Evolutionary conservation across 2,113 vertebrate species (phyloP).

Genomic region (Onychostoma macrolepis): DNA sequence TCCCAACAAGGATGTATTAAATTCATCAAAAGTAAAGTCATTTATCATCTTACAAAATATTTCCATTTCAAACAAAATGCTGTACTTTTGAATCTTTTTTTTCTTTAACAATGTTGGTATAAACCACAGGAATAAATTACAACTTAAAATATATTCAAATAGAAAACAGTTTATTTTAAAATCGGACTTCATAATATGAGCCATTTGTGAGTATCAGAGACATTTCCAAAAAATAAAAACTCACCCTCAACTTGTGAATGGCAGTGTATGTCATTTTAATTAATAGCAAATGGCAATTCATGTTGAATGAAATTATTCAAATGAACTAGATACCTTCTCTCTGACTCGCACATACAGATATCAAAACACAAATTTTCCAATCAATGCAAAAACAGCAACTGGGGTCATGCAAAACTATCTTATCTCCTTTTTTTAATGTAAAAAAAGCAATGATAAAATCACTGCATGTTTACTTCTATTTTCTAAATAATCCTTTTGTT

Average conservation of each 20-base stretch:
- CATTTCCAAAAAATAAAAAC: background rate
- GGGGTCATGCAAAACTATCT: background rate
- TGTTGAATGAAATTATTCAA: background rate
- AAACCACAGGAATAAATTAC: background rate
- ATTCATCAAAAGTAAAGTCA: background rate
- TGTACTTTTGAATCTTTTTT: too few species aligned
- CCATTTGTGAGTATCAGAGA: background rate
- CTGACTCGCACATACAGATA: background rate
- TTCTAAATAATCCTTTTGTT: constrained; percentile 12
- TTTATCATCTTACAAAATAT: background rate
- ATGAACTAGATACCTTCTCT: background rate
- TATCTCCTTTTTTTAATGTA: background rate
- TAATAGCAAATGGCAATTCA: background rate
- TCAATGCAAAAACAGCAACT: background rate
- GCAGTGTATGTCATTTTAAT: background rate
- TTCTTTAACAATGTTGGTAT: too few species aligned
- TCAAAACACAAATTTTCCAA: background rate
- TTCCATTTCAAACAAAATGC: too few species aligned
- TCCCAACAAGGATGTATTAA: background rate
- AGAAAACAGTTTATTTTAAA: background rate
- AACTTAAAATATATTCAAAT: background rate
- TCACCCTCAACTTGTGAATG: background rate
- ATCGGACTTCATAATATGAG: background rate
- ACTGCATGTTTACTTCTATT: background rate
- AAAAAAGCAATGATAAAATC: background rate